These are phyloP conservation scores for Vandiemenella viatica DNA, from an alignment of 2,888 invertebrate genomes.

Conservation along the genomic window DNA sequence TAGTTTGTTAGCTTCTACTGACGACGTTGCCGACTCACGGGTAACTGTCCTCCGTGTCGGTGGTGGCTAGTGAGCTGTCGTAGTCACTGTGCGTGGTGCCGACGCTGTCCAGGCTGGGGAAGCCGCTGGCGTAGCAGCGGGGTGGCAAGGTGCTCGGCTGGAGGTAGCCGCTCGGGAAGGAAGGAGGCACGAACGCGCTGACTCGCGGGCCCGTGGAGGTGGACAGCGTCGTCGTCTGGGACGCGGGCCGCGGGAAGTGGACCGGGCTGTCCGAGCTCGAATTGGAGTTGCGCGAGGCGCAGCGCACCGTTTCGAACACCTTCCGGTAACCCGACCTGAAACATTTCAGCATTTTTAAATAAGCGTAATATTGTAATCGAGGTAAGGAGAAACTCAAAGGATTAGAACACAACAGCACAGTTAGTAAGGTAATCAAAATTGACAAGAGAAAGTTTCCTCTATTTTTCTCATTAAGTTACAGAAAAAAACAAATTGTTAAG, in stretches of 20 bases:
- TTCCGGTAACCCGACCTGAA: conserved; percentile 66
- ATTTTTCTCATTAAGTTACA: too few relatives aligned
- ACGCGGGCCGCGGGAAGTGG: conserved; percentile 21
- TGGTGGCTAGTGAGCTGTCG: conserved; percentile 37
- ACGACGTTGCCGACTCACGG: conserved; percentile 19
- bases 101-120: conserved; percentile 32
- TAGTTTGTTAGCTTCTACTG: too few relatives aligned
- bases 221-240: conserved; percentile 7
- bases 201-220: conserved; percentile 10
- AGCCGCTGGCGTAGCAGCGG: conserved; percentile 12
- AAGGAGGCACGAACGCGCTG: conserved; percentile 7
- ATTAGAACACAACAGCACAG: too few relatives aligned
- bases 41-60: conserved; percentile 21
- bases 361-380: too few relatives aligned
- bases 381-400: too few relatives aligned
- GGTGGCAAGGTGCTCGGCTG: too few relatives aligned
- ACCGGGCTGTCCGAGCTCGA: conserved; percentile 37
- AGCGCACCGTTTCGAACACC: conserved; percentile 82
- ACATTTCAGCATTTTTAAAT: too few relatives aligned
- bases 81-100: conserved; percentile 40
- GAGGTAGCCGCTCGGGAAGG: too few relatives aligned
- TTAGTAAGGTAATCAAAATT: too few relatives aligned
- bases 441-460: too few relatives aligned
- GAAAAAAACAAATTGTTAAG: too few relatives aligned
- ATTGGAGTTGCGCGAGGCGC: conserved; percentile 47